phyloP scores from a whole-genome alignment of 2,113 vertebrate species.

The Platichthys stellatus region DNA sequence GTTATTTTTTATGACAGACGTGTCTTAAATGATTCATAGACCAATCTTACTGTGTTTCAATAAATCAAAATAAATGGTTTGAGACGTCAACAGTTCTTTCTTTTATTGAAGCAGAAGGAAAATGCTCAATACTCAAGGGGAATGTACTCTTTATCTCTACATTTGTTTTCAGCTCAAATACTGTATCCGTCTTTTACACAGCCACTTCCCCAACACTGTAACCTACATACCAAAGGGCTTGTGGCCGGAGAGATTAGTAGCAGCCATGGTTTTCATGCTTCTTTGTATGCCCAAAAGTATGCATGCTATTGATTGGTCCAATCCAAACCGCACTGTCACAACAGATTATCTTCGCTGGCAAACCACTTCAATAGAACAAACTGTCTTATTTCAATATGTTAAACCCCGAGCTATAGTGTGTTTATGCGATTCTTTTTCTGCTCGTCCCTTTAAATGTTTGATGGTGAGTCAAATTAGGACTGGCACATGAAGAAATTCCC shows the following conservation, averaged over 20 bases:
- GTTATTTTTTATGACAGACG: too few species aligned
- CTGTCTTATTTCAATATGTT: slow-evolving; percentile 35
- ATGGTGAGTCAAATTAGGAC: slow-evolving; percentile 52
- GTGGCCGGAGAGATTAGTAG: slow-evolving; percentile 54
- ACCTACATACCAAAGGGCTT: slow-evolving; percentile 1
- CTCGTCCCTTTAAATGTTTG: slow-evolving; percentile 48
- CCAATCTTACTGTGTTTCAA: too few species aligned
- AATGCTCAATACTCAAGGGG: neutral
- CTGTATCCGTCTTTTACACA: neutral
- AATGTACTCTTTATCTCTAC: neutral
- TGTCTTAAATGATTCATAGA: neutral
- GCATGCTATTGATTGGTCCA: slow-evolving; percentile 54
- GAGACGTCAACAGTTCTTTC: too few species aligned
- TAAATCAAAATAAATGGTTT: too few species aligned
- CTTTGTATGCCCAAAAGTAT: slow-evolving; percentile 46
- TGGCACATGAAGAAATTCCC: slow-evolving; percentile 55
- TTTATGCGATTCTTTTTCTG: slow-evolving; percentile 38
- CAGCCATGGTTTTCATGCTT: slow-evolving; percentile 47
- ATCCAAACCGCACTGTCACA: slow-evolving; percentile 65
- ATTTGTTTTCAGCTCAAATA: neutral
- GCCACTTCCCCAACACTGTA: neutral
- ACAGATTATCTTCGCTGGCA: slow-evolving; percentile 60
- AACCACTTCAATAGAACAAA: slow-evolving; percentile 53
- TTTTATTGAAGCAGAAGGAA: neutral
- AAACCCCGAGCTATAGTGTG: slow-evolving; percentile 45